Conservation (phyloP, 2,113 vertebrate species). For the Campylorhamphus procurvoides region DNA sequence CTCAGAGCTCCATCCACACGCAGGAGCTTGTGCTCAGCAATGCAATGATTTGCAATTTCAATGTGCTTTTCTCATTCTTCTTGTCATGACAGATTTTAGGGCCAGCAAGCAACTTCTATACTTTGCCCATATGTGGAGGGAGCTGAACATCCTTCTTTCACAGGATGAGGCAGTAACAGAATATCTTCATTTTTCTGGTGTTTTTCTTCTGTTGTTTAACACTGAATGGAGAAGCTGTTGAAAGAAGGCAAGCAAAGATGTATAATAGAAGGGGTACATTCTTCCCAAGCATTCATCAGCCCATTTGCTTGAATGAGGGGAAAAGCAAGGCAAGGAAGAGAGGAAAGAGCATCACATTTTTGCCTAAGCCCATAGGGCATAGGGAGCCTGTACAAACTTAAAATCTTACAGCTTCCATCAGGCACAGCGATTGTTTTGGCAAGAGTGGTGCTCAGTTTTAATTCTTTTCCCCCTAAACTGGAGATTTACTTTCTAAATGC, state of each 20-base stretch:
- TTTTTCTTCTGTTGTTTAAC: neutral
- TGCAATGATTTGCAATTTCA: neutral
- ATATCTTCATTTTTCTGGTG: neutral
- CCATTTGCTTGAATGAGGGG: neutral
- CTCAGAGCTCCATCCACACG: neutral
- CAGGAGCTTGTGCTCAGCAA: neutral
- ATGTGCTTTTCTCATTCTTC: neutral
- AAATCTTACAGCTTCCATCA: neutral
- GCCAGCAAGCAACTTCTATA: neutral
- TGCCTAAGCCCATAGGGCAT: neutral
- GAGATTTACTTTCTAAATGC: neutral
- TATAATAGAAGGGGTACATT: neutral
- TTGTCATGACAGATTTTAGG: neutral
- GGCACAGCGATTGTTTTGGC: neutral
- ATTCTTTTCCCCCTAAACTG: neutral
- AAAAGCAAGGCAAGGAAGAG: neutral
- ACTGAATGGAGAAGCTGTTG: neutral
- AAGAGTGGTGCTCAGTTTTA: neutral
- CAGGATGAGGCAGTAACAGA: neutral
- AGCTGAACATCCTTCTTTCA: neutral
- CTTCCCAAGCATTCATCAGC: neutral
- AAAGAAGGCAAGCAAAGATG: neutral
- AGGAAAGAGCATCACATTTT: neutral
- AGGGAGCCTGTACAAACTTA: neutral
- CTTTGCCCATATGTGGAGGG: neutral